A percentile compares a stretch with the other conserved stretches of the same genome.
These are phyloP conservation scores for Silurus asotus DNA, from an alignment of 2,113 vertebrate species.

Conservation along the genomic window DNA sequence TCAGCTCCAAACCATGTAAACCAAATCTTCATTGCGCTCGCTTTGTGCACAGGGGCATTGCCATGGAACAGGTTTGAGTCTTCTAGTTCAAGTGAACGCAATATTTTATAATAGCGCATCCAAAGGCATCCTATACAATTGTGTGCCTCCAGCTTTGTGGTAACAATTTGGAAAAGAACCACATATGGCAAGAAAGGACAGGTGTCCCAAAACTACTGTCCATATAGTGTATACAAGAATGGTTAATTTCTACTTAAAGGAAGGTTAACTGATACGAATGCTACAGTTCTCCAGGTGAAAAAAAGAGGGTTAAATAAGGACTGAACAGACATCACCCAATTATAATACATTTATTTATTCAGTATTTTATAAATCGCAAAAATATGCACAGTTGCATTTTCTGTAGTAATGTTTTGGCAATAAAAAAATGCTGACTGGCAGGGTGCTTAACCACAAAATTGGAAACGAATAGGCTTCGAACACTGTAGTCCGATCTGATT, in stretches of 20 bases:
- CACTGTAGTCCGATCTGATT: neutral
- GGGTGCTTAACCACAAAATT: neutral
- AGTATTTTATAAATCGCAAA: neutral
- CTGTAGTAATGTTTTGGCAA: neutral
- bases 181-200: too few species aligned
- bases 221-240: neutral
- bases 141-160: too few species aligned
- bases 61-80: too few species aligned
- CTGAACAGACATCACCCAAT: neutral
- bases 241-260: neutral
- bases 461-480: neutral
- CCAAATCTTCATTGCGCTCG: too few species aligned
- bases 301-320: neutral
- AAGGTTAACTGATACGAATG: neutral
- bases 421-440: neutral
- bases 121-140: too few species aligned
- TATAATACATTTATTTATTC: neutral
- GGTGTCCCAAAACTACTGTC: too few species aligned
- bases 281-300: neutral
- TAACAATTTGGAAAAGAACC: too few species aligned
- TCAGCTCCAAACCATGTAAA: too few species aligned
- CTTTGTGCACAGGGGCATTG: too few species aligned
- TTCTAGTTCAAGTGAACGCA: too few species aligned
- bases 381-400: neutral
- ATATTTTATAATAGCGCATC: too few species aligned